Evolutionary conservation across 2,797 vertebrate genomes (phyloP).

Genomic region (Halcyon chelicuti): DNA sequence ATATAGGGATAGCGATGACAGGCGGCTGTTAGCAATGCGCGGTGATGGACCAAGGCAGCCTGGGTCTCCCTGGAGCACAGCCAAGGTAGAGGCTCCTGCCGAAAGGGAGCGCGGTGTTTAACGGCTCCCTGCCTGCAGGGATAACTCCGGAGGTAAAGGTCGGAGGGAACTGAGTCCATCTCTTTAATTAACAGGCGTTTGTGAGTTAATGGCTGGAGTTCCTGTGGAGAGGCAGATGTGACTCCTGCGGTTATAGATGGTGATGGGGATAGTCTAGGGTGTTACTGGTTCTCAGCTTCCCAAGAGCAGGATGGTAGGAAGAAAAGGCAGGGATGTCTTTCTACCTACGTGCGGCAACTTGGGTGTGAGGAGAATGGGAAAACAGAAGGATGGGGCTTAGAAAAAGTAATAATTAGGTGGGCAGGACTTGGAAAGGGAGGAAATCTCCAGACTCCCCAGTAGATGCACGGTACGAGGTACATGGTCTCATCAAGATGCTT

Average conservation of each 20-base stretch:
- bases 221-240: neutral
- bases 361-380: neutral
- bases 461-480: neutral
- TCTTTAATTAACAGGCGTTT: neutral
- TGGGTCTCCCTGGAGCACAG: constrained; percentile 12
- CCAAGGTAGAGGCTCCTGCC: neutral
- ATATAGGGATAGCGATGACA: neutral
- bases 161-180: neutral
- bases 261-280: neutral
- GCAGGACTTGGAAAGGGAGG: neutral
- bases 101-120: neutral
- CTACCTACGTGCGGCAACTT: rapidly evolving
- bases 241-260: neutral
- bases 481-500: neutral
- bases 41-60: constrained; percentile 30
- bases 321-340: neutral
- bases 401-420: neutral
- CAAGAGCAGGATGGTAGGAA: neutral
- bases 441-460: neutral
- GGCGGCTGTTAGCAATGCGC: neutral
- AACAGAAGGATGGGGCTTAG: neutral
- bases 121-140: neutral
- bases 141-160: neutral
- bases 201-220: neutral
- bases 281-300: neutral